Percentiles rank a stretch among this genome's conserved stretches.
Conservation (phyloP, 1,140 invertebrate species). For the Drosophila nigrodunni region DNA sequence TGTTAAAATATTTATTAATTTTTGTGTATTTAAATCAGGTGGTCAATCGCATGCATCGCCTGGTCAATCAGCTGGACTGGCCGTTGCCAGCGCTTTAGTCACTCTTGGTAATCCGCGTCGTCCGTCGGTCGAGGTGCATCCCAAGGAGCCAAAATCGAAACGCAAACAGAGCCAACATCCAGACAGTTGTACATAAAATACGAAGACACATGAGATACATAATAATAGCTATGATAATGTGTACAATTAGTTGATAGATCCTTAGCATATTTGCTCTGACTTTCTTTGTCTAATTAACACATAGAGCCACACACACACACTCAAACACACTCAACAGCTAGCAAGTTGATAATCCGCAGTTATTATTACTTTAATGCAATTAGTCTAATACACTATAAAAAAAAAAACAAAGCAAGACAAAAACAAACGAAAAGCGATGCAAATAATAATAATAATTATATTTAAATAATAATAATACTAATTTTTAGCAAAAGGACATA, state of each 20-base stretch:
- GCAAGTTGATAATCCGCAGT: slow-evolving; percentile 79
- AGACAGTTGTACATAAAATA: slow-evolving; percentile 86
- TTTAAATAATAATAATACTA: slow-evolving; percentile 59
- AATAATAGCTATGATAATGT: slow-evolving; percentile 73
- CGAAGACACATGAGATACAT: slow-evolving; percentile 43
- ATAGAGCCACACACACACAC: slow-evolving; percentile 14
- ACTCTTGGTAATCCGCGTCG: slow-evolving; percentile 92
- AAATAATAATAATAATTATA: slow-evolving; percentile 45
- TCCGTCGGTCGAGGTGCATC: slow-evolving; percentile 87
- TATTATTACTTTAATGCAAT: slow-evolving; percentile 79
- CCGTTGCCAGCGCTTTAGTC: slow-evolving; percentile 93
- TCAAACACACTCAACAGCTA: slow-evolving; percentile 42
- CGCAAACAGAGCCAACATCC: slow-evolving; percentile 91
- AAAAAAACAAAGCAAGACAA: slow-evolving; percentile 1
- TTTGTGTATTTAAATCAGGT: slow-evolving; percentile 44
- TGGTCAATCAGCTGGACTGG: slow-evolving; percentile 93
- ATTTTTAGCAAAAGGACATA: slow-evolving; percentile 80
- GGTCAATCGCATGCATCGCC: slow-evolving; percentile 89
- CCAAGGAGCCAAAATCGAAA: slow-evolving; percentile 88
- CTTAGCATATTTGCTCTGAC: slow-evolving; percentile 68
- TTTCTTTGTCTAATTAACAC: slow-evolving; percentile 59
- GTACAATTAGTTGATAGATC: slow-evolving; percentile 73
- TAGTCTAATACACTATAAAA: slow-evolving; percentile 62
- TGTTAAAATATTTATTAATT: neutral
- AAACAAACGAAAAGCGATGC: slow-evolving; percentile 24